Conservation (phyloP, 2,797 vertebrate genomes). For the Pangasius mekongensis region DNA sequence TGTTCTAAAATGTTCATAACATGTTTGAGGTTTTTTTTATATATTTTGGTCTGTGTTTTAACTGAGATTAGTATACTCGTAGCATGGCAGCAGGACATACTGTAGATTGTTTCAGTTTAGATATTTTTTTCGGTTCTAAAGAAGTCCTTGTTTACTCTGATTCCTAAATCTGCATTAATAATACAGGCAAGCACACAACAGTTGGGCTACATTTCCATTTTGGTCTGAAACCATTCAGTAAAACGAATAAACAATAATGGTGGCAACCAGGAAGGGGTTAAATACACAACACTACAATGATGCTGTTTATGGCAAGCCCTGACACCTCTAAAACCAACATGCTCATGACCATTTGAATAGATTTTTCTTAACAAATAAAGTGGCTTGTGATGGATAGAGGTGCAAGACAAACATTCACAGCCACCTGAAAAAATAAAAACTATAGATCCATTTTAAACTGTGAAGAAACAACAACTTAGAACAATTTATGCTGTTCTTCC, state of each 20-base stretch:
- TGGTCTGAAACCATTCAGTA: neutral
- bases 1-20: neutral
- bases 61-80: neutral
- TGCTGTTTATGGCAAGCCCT: neutral
- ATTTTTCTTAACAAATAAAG: slow-evolving; percentile 7
- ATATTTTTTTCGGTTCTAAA: neutral
- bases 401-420: neutral
- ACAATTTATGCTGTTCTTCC: neutral
- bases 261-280: neutral
- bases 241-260: neutral
- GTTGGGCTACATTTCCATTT: neutral
- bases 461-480: neutral
- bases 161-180: neutral
- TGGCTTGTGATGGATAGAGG: neutral
- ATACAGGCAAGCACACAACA: neutral
- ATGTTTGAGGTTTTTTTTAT: neutral
- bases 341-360: neutral
- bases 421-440: neutral
- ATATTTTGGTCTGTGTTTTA: neutral
- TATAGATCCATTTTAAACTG: neutral
- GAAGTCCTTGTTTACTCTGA: neutral
- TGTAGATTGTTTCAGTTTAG: neutral
- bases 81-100: neutral
- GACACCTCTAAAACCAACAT: neutral
- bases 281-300: neutral